Evolutionary conservation across 2,888 invertebrate genomes (phyloP).

Genomic region (Osmoderma eremita): DNA sequence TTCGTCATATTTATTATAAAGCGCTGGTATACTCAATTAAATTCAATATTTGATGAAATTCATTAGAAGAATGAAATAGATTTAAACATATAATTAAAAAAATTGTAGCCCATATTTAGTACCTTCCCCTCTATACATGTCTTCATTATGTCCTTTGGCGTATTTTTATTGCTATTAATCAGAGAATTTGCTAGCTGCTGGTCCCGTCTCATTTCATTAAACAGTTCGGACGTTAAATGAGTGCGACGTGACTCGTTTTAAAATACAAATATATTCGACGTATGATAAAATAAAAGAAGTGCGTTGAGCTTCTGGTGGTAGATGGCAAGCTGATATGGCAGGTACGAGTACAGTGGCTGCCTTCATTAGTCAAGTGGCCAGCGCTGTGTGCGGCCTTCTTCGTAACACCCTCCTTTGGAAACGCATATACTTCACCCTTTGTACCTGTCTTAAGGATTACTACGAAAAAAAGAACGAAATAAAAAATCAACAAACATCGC

Average conservation of each 20-base stretch:
- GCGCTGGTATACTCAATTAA: too few species aligned
- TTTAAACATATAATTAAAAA: too few species aligned
- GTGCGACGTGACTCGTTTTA: conserved; percentile 35
- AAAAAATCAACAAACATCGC: conserved; percentile 42
- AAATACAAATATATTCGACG: conserved; percentile 40
- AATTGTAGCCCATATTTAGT: too few species aligned
- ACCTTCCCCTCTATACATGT: too few species aligned
- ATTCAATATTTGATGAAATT: too few species aligned
- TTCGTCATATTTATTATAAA: too few species aligned
- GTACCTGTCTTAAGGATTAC: conserved; percentile 43
- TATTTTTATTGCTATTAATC: conserved; percentile 12
- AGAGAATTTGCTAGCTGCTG: conserved; percentile 14
- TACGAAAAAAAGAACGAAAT: conserved; percentile 39
- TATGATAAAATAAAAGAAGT: conserved; percentile 49
- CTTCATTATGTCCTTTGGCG: background rate
- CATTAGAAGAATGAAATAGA: too few species aligned
- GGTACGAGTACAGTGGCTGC: conserved; percentile 54
- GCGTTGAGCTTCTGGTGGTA: conserved; percentile 52
- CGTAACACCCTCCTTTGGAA: conserved; percentile 41
- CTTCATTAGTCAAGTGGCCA: conserved; percentile 53
- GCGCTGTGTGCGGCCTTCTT: conserved; percentile 52
- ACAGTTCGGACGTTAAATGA: conserved; percentile 22
- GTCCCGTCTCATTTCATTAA: conserved; percentile 20
- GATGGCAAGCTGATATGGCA: conserved; percentile 53
- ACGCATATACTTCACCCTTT: conserved; percentile 41